These are phyloP conservation scores for Ranitomeya variabilis DNA, from an alignment of 2,113 vertebrate genomes.

Conservation along the genomic window DNA sequence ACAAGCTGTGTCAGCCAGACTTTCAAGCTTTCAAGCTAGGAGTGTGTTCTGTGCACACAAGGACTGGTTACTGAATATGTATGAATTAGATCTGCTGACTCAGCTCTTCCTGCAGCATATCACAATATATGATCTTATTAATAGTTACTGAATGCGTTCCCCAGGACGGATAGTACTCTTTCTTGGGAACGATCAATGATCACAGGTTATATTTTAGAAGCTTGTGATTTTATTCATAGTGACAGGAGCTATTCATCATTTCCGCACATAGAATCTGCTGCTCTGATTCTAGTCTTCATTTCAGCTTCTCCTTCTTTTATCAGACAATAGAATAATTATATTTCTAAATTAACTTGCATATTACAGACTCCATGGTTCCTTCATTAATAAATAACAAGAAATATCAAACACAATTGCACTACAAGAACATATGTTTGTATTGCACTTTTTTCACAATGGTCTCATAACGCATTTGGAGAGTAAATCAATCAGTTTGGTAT, in stretches of 20 bases:
- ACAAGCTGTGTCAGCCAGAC: not conserved
- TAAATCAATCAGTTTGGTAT: too few relatives aligned
- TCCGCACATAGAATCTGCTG: not conserved
- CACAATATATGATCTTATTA: constrained; percentile 27
- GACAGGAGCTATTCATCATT: constrained; percentile 35
- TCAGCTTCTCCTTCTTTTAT: not conserved
- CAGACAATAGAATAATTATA: not conserved
- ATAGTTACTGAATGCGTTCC: constrained; percentile 25
- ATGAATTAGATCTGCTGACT: constrained; percentile 15
- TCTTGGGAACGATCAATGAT: constrained; percentile 39
- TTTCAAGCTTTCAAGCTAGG: not conserved
- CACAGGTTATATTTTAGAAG: constrained; percentile 30
- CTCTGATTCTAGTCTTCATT: not conserved
- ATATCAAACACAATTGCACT: not conserved
- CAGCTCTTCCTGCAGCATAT: not conserved
- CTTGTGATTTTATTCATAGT: constrained; percentile 43
- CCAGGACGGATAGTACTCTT: constrained; percentile 48
- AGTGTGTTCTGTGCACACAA: not conserved
- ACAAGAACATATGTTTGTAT: too few relatives aligned
- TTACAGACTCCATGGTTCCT: not conserved
- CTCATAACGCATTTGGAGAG: too few relatives aligned
- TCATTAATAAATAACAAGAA: not conserved
- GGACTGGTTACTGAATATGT: not conserved
- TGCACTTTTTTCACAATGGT: too few relatives aligned
- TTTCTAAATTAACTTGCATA: not conserved